These are phyloP conservation scores for Drosophila kanapiae DNA, from an alignment of 1,140 invertebrate species.

Conservation along the genomic window DNA sequence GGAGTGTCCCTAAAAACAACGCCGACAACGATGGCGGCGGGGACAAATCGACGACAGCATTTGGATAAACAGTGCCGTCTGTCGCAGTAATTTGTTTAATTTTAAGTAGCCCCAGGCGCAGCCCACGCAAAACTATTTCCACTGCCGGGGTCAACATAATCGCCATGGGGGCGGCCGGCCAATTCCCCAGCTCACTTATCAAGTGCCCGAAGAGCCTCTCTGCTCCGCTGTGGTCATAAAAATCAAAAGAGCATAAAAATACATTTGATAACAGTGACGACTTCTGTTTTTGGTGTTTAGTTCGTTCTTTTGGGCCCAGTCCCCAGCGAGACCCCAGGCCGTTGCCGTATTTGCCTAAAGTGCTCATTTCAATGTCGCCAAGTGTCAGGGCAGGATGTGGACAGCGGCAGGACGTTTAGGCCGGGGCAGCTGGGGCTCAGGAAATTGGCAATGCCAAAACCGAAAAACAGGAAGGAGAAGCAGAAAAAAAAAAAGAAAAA, in stretches of 20 bases:
- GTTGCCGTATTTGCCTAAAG: slow-evolving; percentile 76
- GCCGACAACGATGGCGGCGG: slow-evolving; percentile 45
- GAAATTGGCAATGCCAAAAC: slow-evolving; percentile 80
- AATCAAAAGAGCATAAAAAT: slow-evolving; percentile 84
- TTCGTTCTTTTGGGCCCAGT: slow-evolving; percentile 16
- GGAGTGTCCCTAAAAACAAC: slow-evolving; percentile 41
- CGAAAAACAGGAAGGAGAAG: slow-evolving; percentile 29
- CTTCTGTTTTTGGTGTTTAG: slow-evolving; percentile 66
- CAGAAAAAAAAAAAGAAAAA: slow-evolving; percentile 15
- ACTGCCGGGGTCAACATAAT: slow-evolving; percentile 46
- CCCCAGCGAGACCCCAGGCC: slow-evolving; percentile 15
- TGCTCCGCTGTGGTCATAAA: slow-evolving; percentile 72
- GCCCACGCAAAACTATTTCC: slow-evolving; percentile 49
- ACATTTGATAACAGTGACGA: slow-evolving; percentile 80
- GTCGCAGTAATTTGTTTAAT: slow-evolving; percentile 77
- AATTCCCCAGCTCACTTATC: slow-evolving; percentile 68
- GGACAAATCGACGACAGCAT: slow-evolving; percentile 73
- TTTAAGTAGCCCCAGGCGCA: slow-evolving; percentile 68
- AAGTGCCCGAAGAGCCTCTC: slow-evolving; percentile 61
- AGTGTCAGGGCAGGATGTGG: slow-evolving; percentile 75
- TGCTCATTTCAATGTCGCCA: slow-evolving; percentile 83
- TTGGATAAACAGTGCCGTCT: slow-evolving; percentile 47
- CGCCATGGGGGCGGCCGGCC: slow-evolving; percentile 27
- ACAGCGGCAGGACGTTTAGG: slow-evolving; percentile 34
- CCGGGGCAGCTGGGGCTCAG: slow-evolving; percentile 35